Evolutionary conservation across 2,888 invertebrate species (phyloP).

Genomic region (Chrysolina haemoptera): DNA sequence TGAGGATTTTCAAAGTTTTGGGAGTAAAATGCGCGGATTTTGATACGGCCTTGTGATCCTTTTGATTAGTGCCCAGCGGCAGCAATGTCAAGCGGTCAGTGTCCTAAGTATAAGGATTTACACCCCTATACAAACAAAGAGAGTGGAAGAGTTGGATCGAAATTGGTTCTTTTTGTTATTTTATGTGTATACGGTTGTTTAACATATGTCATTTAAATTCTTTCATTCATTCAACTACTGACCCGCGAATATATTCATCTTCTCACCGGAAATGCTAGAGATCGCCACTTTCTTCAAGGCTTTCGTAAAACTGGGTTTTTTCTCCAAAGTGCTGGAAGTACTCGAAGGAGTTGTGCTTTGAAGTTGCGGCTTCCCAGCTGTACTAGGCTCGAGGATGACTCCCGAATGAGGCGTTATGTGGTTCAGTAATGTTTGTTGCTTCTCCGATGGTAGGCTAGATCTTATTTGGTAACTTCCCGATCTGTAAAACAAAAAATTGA

Average conservation of each 20-base stretch:
- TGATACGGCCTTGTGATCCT: too few relatives aligned
- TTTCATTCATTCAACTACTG: too few relatives aligned
- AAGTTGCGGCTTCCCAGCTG: constrained; percentile 62
- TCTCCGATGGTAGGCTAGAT: constrained; percentile 71
- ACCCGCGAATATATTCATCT: neutral
- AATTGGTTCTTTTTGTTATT: too few relatives aligned
- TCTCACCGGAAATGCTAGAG: constrained; percentile 65
- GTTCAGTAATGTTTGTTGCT: constrained; percentile 67
- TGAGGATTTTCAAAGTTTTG: too few relatives aligned
- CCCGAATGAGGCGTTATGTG: constrained; percentile 67
- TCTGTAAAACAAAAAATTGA: constrained; percentile 66
- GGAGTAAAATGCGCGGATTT: too few relatives aligned
- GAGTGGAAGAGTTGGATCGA: too few relatives aligned
- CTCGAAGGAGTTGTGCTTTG: constrained; percentile 49
- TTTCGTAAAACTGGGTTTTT: constrained; percentile 69
- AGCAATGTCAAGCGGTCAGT: too few relatives aligned
- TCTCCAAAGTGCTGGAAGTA: constrained; percentile 55
- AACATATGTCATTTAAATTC: too few relatives aligned
- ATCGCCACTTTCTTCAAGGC: constrained; percentile 75
- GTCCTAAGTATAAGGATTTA: too few relatives aligned
- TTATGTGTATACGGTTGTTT: too few relatives aligned
- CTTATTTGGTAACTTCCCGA: constrained; percentile 77
- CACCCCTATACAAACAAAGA: too few relatives aligned
- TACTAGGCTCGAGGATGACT: constrained; percentile 68
- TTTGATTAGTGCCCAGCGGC: too few relatives aligned